These are phyloP conservation scores for Eulacestoma nigropectus DNA, from an alignment of 2,113 vertebrate genomes.

Conservation along the genomic window DNA sequence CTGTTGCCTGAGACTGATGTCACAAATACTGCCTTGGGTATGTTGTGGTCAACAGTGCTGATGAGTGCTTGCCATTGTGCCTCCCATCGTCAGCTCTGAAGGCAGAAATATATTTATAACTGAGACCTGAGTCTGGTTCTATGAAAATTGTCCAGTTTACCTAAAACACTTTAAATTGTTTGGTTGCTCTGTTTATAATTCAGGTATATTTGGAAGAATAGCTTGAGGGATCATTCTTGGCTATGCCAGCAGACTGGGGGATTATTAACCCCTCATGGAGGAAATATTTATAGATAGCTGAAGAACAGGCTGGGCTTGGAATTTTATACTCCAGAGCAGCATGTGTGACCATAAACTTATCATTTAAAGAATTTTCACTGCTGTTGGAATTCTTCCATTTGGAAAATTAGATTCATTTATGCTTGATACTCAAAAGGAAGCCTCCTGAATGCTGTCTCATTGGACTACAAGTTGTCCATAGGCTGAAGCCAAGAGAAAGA, in stretches of 20 bases:
- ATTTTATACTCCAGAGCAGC: not conserved
- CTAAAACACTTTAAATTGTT: not conserved
- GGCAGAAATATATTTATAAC: not conserved
- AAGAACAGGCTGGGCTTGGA: not conserved
- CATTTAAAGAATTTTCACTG: not conserved
- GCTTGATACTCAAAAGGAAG: not conserved
- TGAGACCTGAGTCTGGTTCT: not conserved
- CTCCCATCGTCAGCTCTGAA: not conserved
- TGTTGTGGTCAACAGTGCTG: not conserved
- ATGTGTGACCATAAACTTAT: not conserved
- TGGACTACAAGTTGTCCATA: not conserved
- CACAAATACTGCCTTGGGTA: not conserved
- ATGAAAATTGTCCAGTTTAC: not conserved
- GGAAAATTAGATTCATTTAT: not conserved
- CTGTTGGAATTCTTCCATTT: not conserved
- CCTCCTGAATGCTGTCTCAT: not conserved
- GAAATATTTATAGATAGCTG: not conserved
- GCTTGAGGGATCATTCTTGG: not conserved
- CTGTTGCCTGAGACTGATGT: not conserved
- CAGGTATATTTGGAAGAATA: not conserved
- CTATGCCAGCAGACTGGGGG: not conserved
- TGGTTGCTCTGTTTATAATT: not conserved
- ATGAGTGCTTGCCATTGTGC: not conserved
- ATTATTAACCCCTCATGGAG: not conserved
- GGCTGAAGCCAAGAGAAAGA: not conserved